Base-by-base conservation (phyloP, 2,888 invertebrate genomes). In the Yponomeuta plumbellus region DNA sequence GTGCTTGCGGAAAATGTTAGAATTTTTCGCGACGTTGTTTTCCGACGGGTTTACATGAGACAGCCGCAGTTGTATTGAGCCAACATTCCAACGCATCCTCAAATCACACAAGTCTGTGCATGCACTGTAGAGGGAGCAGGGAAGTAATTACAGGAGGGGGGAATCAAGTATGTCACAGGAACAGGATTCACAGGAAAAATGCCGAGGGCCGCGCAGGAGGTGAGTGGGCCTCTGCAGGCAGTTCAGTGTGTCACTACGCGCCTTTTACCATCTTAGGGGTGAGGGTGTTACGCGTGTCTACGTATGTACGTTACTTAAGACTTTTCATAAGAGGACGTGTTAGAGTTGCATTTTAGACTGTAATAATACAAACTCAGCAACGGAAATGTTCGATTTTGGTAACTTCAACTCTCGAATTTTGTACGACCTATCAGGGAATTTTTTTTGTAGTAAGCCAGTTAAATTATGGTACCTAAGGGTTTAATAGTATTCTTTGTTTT, bases 161-260 rank as follows among this genome's bases (percentile, higher is more conserved):
- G 83, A 84, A 86, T 87, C 87, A 87, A 90, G 90, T 90, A 85
- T 90, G 90, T 89, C 89, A 88, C 80, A 82, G 86, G 86, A 85
- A 81, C 85, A 86, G 84, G 84, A 86, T 84, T 84, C 86, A 85
- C 83, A 88, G 85, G 86, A 85, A 89, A 88, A 91, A 89, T 87
- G 86, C 82, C 79, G 79, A 83, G 86, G 86, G 86, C 77, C 79
- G 79, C 78, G 80, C 83, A 83, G 79, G 84, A 83, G 86, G 85
- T 88, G 86, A 89, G 85, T 88, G 88, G 89, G 90, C 80, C 89
- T 85, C 84, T 77, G 84, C 87, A 84, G 77, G 84, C 87, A 84
- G 90, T 89, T 90, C 90, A 91, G 88, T 90, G 86, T 91, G 90
- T 90, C 90, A 91, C 80, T 83, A 17, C 83, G 79, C 85, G 86